phyloP scores from a whole-genome alignment of 2,888 invertebrate genomes.

The Acanthopleura granulata region DNA sequence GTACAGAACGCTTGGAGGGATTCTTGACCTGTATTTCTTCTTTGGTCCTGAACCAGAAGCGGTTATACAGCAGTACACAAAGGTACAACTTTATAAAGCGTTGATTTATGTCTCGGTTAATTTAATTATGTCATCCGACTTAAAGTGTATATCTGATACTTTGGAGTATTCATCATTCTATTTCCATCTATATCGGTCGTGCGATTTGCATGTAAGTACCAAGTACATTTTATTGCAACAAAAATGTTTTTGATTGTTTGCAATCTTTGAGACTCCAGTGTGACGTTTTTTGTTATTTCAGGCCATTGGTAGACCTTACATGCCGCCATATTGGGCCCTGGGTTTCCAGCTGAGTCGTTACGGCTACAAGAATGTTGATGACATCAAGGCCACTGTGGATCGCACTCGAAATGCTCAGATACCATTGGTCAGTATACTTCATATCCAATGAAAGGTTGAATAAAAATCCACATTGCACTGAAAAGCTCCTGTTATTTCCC shows the following conservation, averaged over 20 bases:
- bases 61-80: slow-evolving; percentile 65
- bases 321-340: slow-evolving; percentile 88
- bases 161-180: background rate
- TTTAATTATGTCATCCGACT: background rate
- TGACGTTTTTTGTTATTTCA: slow-evolving; percentile 3
- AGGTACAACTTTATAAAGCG: slow-evolving; percentile 26
- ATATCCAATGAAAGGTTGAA: background rate
- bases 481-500: too few species aligned
- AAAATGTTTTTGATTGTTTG: background rate
- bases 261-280: background rate
- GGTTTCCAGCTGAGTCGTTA: slow-evolving; percentile 87
- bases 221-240: background rate
- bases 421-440: slow-evolving; percentile 36
- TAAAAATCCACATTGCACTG: too few species aligned
- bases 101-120: background rate
- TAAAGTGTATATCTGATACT: background rate
- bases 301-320: slow-evolving; percentile 78
- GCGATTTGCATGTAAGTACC: too few species aligned
- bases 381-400: slow-evolving; percentile 43
- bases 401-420: slow-evolving; percentile 40
- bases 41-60: slow-evolving; percentile 79
- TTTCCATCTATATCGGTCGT: background rate
- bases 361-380: slow-evolving; percentile 41
- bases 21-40: slow-evolving; percentile 82
- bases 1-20: slow-evolving; percentile 83